These are phyloP conservation scores for Sebastes schlegelii DNA, from an alignment of 2,113 vertebrate genomes.

Conservation along the genomic window DNA sequence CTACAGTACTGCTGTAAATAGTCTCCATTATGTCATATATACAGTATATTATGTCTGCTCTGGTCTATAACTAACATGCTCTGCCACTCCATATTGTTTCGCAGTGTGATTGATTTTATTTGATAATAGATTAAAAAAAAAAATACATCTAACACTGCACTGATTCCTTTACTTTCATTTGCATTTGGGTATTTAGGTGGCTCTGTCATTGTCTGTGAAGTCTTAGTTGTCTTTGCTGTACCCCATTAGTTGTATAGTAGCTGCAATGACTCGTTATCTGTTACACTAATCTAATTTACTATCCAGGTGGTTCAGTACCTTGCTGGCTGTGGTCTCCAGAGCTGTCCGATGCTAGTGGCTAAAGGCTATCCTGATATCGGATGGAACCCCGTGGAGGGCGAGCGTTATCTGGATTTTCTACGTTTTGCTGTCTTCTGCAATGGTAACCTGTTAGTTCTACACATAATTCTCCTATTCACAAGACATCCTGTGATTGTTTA, in stretches of 20 bases:
- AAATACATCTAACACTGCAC: too few relatives aligned
- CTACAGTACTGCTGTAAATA: neutral
- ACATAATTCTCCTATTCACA: neutral
- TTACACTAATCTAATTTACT: slow-evolving; percentile 3
- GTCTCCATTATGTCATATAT: neutral
- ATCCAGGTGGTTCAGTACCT: slow-evolving; percentile 93
- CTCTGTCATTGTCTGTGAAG: neutral
- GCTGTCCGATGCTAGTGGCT: slow-evolving; percentile 90
- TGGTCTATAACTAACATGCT: neutral
- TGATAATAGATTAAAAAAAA: too few relatives aligned
- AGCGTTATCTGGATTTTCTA: slow-evolving; percentile 94
- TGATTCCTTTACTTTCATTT: too few relatives aligned
- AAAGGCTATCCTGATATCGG: slow-evolving; percentile 95
- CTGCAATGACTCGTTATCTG: neutral
- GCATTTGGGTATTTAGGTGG: neutral
- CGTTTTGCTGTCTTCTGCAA: slow-evolving; percentile 98
- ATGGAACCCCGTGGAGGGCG: slow-evolving; percentile 98
- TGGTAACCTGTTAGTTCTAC: slow-evolving; percentile 79
- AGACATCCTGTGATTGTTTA: neutral
- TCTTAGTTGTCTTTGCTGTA: neutral
- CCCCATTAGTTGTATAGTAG: neutral
- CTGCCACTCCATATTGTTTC: neutral
- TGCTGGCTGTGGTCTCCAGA: slow-evolving; percentile 92
- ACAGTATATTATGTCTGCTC: neutral
- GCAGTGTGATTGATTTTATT: too few relatives aligned